Conservation (phyloP, 2,888 invertebrate species). For the Phytoseiulus persimilis region DNA sequence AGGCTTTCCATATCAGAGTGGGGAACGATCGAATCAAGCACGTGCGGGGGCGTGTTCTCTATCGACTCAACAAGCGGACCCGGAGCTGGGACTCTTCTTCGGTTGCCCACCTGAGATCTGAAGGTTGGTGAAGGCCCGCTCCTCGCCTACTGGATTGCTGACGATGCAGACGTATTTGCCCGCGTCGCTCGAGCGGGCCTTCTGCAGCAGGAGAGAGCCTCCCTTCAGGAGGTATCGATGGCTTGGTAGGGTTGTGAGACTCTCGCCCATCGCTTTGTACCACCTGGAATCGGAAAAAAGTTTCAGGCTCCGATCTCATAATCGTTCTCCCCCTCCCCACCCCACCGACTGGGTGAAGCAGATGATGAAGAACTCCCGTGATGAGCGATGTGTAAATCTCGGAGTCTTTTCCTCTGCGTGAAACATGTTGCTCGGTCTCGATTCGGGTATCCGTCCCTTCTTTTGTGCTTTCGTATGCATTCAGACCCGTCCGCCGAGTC, state of each 20-base stretch:
- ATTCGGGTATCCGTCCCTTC: neutral
- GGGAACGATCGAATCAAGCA: no score
- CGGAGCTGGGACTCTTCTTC: no score
- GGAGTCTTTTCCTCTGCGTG: neutral
- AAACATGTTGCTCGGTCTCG: neutral
- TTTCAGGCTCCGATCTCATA: no score
- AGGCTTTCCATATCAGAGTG: no score
- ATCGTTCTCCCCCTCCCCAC: no score
- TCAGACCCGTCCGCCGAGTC: neutral
- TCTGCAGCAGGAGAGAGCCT: slow-evolving; percentile 33
- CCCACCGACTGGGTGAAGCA: no score
- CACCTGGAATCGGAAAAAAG: neutral
- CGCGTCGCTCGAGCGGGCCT: slow-evolving; percentile 40
- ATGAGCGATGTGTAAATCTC: neutral
- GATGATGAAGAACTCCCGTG: no score
- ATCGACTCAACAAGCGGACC: no score
- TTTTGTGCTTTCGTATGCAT: neutral
- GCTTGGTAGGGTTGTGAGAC: slow-evolving; percentile 30
- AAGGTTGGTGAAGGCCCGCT: slow-evolving; percentile 41
- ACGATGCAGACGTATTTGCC: slow-evolving; percentile 41
- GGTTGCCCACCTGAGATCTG: neutral
- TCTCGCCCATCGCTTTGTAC: slow-evolving; percentile 35
- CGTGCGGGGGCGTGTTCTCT: no score
- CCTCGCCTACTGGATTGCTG: slow-evolving; percentile 8
- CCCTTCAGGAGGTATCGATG: slow-evolving; percentile 35